Base-by-base conservation (phyloP, 2,888 invertebrate genomes). In the Tanypteryx hageni region DNA sequence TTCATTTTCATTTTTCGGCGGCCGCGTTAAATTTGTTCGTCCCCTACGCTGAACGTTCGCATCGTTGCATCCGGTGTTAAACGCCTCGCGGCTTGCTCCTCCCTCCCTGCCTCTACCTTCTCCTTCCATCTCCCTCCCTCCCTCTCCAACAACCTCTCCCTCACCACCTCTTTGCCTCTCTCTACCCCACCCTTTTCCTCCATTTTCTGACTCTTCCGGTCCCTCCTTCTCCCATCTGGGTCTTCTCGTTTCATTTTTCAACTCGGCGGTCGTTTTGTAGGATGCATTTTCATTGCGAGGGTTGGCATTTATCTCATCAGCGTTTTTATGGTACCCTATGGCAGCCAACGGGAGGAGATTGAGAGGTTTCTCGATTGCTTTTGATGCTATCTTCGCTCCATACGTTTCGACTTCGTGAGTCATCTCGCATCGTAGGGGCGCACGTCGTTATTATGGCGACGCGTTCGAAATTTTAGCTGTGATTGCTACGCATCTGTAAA, bases 231-330 rank as follows among this genome's bases (percentile, higher is more conserved):
- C 18, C 61, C 59, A 11, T 14, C 31, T 27, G 16, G 16, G 31
- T 86, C 22, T 86, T 59, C 59, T 61, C 61, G 61, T 31, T 31
- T 18, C 86, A 86, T 86, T 86, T 86, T 86, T 86, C 86, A 61
- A 16, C 86, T 27, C 59, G 56, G 83, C 83, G 83, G 56, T 83
- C 86, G 86, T 86, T 86, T 86, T 61, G 86, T 61, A 31, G 61
- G 61, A 86, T 86, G 61, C 86, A 31, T 86, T 86, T 61, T 31
- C 86, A 86, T 64, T 61, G 86, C 86, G 83, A 57, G 83, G 56
- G 31, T 13, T 27, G 86, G 59, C 27, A 27, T 86, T 31, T 59
- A 59, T 61, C 86, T 86, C 86, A 86, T 86, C 86, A 86, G 31
- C 86, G 86, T 9, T 31, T 31, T 61, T 86, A 59, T 59, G 22